These are phyloP conservation scores for Bucorvus abyssinicus DNA, from an alignment of 2,797 vertebrate genomes.

Conservation along the genomic window DNA sequence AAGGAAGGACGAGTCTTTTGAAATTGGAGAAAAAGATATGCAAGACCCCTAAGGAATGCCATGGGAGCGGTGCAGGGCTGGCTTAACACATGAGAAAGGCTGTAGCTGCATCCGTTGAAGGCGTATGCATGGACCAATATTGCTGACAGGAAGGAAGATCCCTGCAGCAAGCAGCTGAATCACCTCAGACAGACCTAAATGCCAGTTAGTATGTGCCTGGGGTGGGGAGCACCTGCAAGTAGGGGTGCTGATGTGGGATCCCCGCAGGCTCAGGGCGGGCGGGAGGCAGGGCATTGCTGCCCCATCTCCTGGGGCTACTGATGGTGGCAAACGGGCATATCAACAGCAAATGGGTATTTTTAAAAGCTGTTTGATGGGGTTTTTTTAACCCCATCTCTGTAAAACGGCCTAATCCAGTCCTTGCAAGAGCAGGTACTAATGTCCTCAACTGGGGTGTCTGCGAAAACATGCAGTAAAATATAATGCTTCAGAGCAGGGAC, in stretches of 20 bases:
- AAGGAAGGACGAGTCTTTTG: not conserved
- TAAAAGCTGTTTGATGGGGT: not conserved
- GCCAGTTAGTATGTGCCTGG: not conserved
- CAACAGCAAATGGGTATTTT: not conserved
- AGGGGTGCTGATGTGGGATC: not conserved
- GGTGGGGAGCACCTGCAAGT: not conserved
- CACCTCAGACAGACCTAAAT: not conserved
- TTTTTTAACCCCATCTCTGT: not conserved
- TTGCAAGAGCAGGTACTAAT: not conserved
- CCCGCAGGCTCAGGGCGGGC: not conserved
- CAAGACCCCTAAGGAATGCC: not conserved
- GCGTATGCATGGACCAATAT: accelerated
- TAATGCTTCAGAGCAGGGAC: not conserved
- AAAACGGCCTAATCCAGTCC: not conserved
- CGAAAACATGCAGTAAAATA: not conserved
- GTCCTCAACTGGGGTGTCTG: not conserved
- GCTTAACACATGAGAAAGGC: not conserved
- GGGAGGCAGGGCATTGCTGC: not conserved
- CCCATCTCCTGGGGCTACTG: not conserved
- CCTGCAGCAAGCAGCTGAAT: not conserved
- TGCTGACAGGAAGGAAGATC: not conserved
- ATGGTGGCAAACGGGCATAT: not conserved
- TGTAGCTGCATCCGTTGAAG: accelerated
- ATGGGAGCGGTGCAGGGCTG: not conserved
- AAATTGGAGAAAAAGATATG: not conserved